Evolutionary conservation across 2,113 vertebrate species (phyloP).

Genomic region (Psephotus haematonotus): DNA sequence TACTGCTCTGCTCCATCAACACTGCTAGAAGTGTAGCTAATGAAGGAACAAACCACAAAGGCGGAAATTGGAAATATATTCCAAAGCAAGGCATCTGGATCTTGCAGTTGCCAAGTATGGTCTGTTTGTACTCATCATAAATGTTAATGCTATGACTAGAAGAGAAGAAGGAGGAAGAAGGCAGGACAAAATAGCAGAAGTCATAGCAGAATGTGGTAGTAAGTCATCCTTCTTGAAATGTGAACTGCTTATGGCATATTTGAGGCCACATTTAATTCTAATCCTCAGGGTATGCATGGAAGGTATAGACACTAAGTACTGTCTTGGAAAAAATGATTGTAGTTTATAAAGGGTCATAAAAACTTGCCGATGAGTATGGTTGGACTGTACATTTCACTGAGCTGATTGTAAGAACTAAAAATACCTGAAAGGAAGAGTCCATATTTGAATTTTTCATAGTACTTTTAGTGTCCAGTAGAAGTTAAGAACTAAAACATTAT

Average conservation of each 20-base stretch:
- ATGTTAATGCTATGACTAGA: constrained; percentile 4
- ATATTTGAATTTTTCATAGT: background rate
- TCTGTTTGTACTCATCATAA: constrained; percentile 15
- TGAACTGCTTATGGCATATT: background rate
- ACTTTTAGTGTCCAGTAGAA: background rate
- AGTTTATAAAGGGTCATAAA: background rate
- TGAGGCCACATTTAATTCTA: background rate
- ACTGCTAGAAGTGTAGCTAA: background rate
- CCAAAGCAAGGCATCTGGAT: background rate
- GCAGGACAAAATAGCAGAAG: background rate
- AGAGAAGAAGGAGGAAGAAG: background rate
- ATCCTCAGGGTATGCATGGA: background rate
- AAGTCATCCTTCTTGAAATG: constrained; percentile 3
- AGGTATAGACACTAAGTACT: background rate
- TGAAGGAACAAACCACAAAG: background rate
- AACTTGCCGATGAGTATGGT: background rate
- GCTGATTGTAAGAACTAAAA: background rate
- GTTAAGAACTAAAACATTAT: background rate
- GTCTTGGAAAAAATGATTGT: background rate
- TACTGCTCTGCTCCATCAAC: background rate
- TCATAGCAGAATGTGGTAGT: background rate
- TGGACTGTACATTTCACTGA: background rate
- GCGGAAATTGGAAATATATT: background rate
- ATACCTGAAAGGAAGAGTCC: background rate
- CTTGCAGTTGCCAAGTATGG: background rate